Evolutionary conservation across 1,140 invertebrate species (phyloP).

Genomic region (Sinonovacula constricta): DNA sequence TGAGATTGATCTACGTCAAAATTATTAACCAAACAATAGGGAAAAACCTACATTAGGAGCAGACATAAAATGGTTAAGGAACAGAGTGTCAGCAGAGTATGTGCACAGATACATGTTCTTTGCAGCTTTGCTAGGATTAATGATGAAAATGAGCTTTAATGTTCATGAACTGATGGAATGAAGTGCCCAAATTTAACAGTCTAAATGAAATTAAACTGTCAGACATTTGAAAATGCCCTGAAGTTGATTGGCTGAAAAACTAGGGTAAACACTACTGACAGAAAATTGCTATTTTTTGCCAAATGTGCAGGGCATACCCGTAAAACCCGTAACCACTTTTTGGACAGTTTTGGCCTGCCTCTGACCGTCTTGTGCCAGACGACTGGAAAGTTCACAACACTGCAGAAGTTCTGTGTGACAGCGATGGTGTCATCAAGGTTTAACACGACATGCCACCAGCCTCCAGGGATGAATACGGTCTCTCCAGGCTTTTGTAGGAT

Average conservation of each 20-base stretch:
- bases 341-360: conserved; percentile 95
- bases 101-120: too few species aligned
- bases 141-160: too few species aligned
- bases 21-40: too few species aligned
- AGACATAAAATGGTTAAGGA: too few species aligned
- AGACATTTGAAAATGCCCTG: not conserved
- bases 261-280: too few species aligned
- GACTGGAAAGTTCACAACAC: conserved; percentile 95
- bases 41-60: too few species aligned
- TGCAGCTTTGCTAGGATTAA: too few species aligned
- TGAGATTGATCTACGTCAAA: too few species aligned
- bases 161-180: not conserved
- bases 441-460: conserved; percentile 97
- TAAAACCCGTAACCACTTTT: conserved; percentile 88
- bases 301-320: conserved; percentile 79
- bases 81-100: too few species aligned
- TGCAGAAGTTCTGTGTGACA: conserved; percentile 99
- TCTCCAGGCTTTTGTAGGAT: conserved; percentile 98
- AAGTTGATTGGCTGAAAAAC: not conserved
- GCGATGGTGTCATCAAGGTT: conserved; percentile 98
- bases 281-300: too few species aligned
- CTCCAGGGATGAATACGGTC: conserved; percentile 97
- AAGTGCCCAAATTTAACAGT: not conserved
- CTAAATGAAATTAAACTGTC: not conserved
- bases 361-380: conserved; percentile 99